Conservation (phyloP, 2,113 vertebrate genomes). For the Ageneiosus marmoratus region DNA sequence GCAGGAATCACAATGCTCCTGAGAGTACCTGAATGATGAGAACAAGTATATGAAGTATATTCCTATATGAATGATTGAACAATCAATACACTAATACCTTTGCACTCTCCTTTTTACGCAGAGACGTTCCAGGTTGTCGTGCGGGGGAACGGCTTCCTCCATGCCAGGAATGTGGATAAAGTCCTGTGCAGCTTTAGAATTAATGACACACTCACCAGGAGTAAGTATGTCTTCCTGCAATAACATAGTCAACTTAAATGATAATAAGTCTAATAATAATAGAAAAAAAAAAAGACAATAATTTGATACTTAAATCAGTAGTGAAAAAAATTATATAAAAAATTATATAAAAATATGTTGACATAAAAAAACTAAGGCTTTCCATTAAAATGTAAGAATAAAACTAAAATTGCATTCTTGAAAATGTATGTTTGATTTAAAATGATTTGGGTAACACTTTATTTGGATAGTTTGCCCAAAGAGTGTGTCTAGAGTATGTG, state of each 20-base stretch:
- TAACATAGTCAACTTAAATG: background rate
- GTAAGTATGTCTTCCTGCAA: slow-evolving; percentile 73
- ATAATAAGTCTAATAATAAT: background rate
- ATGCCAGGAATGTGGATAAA: slow-evolving; percentile 86
- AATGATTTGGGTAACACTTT: too few relatives aligned
- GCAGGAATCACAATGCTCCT: background rate
- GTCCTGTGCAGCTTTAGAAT: slow-evolving; percentile 96
- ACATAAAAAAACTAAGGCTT: too few relatives aligned
- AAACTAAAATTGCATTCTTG: too few relatives aligned
- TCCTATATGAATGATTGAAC: background rate
- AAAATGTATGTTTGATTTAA: too few relatives aligned
- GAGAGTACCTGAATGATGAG: background rate
- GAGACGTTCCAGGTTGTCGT: slow-evolving; percentile 95
- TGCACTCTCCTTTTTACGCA: slow-evolving; percentile 57
- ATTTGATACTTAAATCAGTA: background rate
- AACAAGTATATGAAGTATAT: too few relatives aligned
- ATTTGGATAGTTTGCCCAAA: too few relatives aligned
- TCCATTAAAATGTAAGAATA: too few relatives aligned
- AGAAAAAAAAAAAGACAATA: background rate
- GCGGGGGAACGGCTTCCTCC: slow-evolving; percentile 92
- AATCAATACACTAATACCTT: background rate
- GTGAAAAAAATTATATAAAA: background rate
- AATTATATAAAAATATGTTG: background rate
- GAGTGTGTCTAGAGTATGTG: too few relatives aligned
- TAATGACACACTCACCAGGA: slow-evolving; percentile 89